These are phyloP conservation scores for Coelopa frigida DNA, from an alignment of 1,140 invertebrate species.

Conservation along the genomic window DNA sequence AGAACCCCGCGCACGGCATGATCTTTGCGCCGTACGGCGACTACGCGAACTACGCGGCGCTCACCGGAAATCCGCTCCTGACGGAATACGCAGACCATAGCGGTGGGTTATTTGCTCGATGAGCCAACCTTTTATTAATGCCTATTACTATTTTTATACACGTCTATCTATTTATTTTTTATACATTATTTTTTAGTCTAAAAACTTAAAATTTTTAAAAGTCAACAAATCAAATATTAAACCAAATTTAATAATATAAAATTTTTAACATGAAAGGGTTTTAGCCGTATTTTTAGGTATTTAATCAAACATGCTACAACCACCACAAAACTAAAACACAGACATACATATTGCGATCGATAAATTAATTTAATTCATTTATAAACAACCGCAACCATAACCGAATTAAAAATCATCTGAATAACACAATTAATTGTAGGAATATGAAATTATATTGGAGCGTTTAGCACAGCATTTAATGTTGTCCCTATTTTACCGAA, in stretches of 20 bases:
- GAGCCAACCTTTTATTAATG: constrained; percentile 21
- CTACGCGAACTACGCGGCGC: constrained; percentile 80
- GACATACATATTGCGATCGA: neutral
- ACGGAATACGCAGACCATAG: constrained; percentile 86
- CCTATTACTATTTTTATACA: constrained; percentile 9
- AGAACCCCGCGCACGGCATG: constrained; percentile 48
- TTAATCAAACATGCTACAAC: neutral
- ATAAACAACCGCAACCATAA: constrained; percentile 7
- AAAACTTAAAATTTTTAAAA: constrained; percentile 1
- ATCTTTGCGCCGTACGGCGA: constrained; percentile 77
- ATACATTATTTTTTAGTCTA: constrained; percentile 7
- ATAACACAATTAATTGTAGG: neutral
- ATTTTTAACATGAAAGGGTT: neutral
- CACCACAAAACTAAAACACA: neutral
- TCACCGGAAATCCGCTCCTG: constrained; percentile 70
- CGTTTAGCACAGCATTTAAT: too few relatives aligned
- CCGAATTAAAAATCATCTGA: neutral
- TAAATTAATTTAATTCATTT: neutral
- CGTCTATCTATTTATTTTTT: constrained; percentile 10
- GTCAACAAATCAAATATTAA: constrained; percentile 5
- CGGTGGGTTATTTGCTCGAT: constrained; percentile 89
- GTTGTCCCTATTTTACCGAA: too few relatives aligned
- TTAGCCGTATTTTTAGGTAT: too few relatives aligned
- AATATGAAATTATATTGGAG: too few relatives aligned
- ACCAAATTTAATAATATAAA: constrained; percentile 3